Evolutionary conservation across 2,113 vertebrate genomes (phyloP), one percentile per base, ranked within the genome.

Genomic region (Pomatorhinus ruficollis): DNA sequence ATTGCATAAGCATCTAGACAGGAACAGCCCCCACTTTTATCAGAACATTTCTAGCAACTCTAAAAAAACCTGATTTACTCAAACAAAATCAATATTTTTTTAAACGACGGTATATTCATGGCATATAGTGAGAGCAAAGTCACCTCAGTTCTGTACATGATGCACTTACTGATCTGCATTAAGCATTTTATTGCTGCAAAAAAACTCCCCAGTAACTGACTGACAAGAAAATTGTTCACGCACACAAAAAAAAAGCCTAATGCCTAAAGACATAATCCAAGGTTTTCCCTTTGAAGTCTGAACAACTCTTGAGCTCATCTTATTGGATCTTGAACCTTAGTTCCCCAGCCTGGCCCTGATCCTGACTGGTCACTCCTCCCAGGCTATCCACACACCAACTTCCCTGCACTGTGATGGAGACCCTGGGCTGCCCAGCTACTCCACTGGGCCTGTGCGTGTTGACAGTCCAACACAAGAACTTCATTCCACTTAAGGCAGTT

Each of bases 361-460:
- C 42, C 37, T 1, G 2, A 16, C 10, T 4, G 1, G 20, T 30
- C 28, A 9, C 42, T 33, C 35, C 35, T 56, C 40, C 57, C 53
- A 44, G 27, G 40, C 24, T 5, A 37, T 21, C 18, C 0, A 28
- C 19, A 47, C 71, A 52, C 13, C 39, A 31, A 15, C 5, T 27
- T 76, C 53, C 39, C 42, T 27, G 60, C 21, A 11, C 53, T 0
- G 2, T 8, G 4, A 1, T 3, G 35, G 53, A 57, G 54, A 77
- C 44, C 10, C 15, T 15, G 19, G 23, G 22, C 84, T 33, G 53
- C 37, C 30, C 59, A n/a, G 42, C 15, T n/a, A 72, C 60, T 65
- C 54, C 63, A 23, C 15, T 0, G 2, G 4, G 10, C 42, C 82
- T 4, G 3, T 4, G 40, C 21, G 22, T n/a, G 11, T 10, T 54